Evolutionary conservation across 2,888 invertebrate species (phyloP).

Genomic region (Parapristionchus giblindavisi): DNA sequence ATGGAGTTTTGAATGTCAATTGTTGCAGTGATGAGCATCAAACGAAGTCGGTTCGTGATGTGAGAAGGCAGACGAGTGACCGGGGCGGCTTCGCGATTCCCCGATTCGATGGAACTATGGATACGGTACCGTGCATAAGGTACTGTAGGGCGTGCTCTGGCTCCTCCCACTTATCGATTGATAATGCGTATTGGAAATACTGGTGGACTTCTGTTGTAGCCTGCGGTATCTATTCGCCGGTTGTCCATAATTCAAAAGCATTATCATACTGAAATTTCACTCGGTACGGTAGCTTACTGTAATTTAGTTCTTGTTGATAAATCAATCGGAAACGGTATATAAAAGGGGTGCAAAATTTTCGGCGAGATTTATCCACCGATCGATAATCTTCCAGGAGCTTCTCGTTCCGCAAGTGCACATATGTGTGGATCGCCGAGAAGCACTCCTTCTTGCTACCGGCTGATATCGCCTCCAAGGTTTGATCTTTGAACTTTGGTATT

Average conservation of each 20-base stretch:
- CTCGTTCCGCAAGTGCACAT: slow-evolving; percentile 36
- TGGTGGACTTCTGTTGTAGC: too few species aligned
- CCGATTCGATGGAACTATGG: slow-evolving; percentile 25
- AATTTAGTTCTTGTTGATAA: too few species aligned
- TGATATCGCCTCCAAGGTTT: slow-evolving; percentile 36
- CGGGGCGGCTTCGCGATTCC: slow-evolving; percentile 18
- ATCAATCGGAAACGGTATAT: too few species aligned
- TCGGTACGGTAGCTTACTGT: too few species aligned
- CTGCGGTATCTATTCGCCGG: too few species aligned
- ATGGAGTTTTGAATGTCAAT: not conserved
- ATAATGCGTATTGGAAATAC: too few species aligned
- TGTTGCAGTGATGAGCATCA: slow-evolving; percentile 44
- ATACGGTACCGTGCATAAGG: slow-evolving; percentile 21
- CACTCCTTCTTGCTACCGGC: slow-evolving; percentile 25
- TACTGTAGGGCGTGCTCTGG: too few species aligned
- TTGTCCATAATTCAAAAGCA: too few species aligned
- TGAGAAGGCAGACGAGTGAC: slow-evolving; percentile 11
- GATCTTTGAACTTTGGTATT: slow-evolving; percentile 13
- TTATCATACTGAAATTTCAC: too few species aligned
- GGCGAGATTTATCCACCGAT: too few species aligned
- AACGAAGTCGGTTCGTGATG: slow-evolving; percentile 39
- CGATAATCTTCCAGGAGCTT: slow-evolving; percentile 16
- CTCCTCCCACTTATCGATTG: too few species aligned
- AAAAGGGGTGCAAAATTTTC: too few species aligned
- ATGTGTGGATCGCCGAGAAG: slow-evolving; percentile 27